These are phyloP conservation scores for Bos indicus DNA, from an alignment of 2,113 vertebrate species.

Conservation along the genomic window DNA sequence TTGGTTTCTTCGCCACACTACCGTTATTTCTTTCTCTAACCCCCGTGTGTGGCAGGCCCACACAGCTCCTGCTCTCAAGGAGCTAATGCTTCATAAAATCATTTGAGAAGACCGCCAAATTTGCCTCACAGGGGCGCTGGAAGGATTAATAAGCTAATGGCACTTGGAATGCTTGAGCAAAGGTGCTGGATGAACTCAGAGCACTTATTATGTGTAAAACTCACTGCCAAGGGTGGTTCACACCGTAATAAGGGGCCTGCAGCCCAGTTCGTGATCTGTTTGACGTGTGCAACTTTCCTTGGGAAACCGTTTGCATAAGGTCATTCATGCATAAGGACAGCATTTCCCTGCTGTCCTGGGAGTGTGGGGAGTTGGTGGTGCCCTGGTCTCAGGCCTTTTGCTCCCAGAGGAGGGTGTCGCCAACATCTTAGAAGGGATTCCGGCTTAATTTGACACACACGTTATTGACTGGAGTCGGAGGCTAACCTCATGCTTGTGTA, in stretches of 20 bases:
- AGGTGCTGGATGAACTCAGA: slow-evolving; percentile 34
- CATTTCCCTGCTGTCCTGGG: not conserved
- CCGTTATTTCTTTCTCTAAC: not conserved
- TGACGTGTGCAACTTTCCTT: not conserved
- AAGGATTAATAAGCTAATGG: slow-evolving; percentile 63
- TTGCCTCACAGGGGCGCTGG: slow-evolving; percentile 9
- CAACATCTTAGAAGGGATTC: slow-evolving; percentile 1
- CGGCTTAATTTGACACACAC: not conserved
- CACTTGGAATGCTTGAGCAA: slow-evolving; percentile 46
- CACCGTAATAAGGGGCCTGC: not conserved
- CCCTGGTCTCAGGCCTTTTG: not conserved
- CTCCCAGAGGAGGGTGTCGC: not conserved
- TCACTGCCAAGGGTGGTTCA: slow-evolving; percentile 30
- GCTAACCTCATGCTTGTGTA: not conserved
- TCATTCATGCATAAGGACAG: not conserved
- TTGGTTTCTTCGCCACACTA: not conserved
- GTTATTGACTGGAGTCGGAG: slow-evolving; percentile 6
- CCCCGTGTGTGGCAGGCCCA: not conserved
- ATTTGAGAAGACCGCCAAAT: not conserved
- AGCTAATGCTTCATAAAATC: slow-evolving; percentile 10
- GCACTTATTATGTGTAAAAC: slow-evolving; percentile 37
- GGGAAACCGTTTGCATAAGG: not conserved
- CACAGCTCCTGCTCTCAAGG: slow-evolving; percentile 3
- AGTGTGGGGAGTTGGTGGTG: not conserved
- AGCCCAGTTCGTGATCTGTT: slow-evolving; percentile 23